These are phyloP conservation scores for Sebastes elongatus DNA, from an alignment of 2,797 vertebrate genomes.

Conservation along the genomic window DNA sequence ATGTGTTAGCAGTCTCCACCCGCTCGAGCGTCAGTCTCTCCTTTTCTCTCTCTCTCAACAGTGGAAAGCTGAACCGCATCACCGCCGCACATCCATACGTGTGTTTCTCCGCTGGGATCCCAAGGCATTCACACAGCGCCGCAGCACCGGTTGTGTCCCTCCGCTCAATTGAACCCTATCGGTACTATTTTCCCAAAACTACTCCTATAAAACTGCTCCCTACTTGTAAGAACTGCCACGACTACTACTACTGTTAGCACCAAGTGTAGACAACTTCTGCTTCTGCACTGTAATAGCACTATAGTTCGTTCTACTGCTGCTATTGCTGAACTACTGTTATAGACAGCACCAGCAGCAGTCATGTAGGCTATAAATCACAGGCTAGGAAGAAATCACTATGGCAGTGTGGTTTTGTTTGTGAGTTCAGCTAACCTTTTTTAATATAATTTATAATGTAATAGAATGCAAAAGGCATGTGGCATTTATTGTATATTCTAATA, in stretches of 20 bases:
- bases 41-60: conserved; percentile 66
- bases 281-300: background rate
- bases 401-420: no score
- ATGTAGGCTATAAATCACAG: background rate
- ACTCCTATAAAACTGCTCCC: background rate
- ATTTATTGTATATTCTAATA: no score
- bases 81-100: conserved; percentile 59
- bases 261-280: background rate
- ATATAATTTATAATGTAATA: no score
- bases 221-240: background rate
- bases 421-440: no score
- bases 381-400: background rate
- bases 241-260: background rate
- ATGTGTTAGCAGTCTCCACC: conserved; percentile 84
- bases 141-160: conserved; percentile 59
- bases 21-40: conserved; percentile 77
- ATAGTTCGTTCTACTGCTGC: background rate
- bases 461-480: no score
- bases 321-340: background rate
- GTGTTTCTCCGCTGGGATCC: conserved; percentile 73
- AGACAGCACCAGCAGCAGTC: background rate
- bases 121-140: conserved; percentile 48
- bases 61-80: conserved; percentile 69
- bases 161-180: conserved; percentile 40
- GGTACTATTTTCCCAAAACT: conserved; percentile 49